Evolutionary conservation across 2,888 invertebrate genomes (phyloP).

Genomic region (Heliconius charithonia): DNA sequence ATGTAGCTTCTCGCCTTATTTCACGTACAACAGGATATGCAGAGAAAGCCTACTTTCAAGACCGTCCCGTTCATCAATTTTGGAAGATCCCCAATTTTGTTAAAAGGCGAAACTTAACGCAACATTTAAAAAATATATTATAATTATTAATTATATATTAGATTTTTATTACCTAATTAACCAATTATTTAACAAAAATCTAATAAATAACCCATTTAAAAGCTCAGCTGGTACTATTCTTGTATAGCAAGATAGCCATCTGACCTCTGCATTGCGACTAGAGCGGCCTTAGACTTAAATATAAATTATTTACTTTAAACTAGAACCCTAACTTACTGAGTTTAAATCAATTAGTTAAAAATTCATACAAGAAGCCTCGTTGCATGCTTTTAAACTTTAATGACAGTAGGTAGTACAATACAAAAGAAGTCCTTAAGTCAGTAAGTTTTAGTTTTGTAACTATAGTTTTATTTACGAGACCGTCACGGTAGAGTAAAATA

Average conservation of each 20-base stretch:
- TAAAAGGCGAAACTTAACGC: too few relatives aligned
- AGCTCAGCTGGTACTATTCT: neutral
- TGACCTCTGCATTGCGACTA: constrained; percentile 35
- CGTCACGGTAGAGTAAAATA: too few relatives aligned
- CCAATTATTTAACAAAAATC: neutral
- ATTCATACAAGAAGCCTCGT: neutral
- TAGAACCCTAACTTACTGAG: neutral
- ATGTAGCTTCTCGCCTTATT: too few relatives aligned
- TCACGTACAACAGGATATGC: too few relatives aligned
- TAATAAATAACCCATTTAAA: neutral
- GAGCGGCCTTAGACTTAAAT: constrained; percentile 20
- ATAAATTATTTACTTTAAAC: constrained; percentile 26
- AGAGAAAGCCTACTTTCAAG: too few relatives aligned
- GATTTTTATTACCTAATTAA: neutral
- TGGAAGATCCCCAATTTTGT: too few relatives aligned
- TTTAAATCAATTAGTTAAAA: constrained; percentile 13
- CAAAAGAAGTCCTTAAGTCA: neutral
- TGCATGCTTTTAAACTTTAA: neutral
- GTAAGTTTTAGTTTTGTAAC: too few relatives aligned
- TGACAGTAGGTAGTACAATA: neutral
- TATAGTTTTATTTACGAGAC: too few relatives aligned
- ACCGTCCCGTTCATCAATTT: too few relatives aligned
- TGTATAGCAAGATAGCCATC: constrained; percentile 12
- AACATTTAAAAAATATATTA: neutral
- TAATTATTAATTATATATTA: neutral